Evolutionary conservation across 2,113 vertebrate genomes (phyloP).

Genomic region (Mus spicilegus): DNA sequence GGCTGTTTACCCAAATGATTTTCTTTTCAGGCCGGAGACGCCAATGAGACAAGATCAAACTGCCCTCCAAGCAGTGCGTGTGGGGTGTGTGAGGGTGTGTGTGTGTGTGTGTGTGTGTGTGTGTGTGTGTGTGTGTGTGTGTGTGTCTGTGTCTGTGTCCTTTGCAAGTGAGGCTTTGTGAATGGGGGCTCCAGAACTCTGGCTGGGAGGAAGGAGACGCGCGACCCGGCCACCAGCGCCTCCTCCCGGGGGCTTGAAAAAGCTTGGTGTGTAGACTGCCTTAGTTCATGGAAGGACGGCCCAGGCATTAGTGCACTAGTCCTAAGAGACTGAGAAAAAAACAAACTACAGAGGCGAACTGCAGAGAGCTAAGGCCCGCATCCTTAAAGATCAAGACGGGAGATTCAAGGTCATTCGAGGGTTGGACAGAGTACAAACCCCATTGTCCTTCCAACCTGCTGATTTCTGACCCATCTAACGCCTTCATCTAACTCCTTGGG

Average conservation of each 20-base stretch:
- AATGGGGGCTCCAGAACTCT: constrained; percentile 21
- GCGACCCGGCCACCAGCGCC: constrained; percentile 73
- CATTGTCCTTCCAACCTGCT: background rate
- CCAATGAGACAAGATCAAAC: constrained; percentile 81
- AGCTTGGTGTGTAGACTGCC: constrained; percentile 13
- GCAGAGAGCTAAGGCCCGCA: background rate
- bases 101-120: background rate
- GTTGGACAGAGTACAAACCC: background rate
- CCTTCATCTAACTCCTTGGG: background rate
- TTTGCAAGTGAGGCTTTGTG: constrained; percentile 66
- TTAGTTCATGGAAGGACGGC: background rate
- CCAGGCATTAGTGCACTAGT: background rate
- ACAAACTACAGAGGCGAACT: background rate
- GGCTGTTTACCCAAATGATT: constrained; percentile 82
- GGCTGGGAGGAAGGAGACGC: constrained; percentile 30
- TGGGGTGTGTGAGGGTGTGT: background rate
- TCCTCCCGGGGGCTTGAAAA: constrained; percentile 72
- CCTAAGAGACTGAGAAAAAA: background rate
- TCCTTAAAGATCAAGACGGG: background rate
- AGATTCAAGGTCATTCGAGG: background rate
- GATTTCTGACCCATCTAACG: constrained; percentile 22
- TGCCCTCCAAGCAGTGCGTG: constrained; percentile 57
- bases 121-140: background rate
- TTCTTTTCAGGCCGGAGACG: constrained; percentile 81
- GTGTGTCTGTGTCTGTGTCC: background rate